Evolutionary conservation across 2,888 invertebrate genomes (phyloP).

Genomic region (Drosophila ezoana): DNA sequence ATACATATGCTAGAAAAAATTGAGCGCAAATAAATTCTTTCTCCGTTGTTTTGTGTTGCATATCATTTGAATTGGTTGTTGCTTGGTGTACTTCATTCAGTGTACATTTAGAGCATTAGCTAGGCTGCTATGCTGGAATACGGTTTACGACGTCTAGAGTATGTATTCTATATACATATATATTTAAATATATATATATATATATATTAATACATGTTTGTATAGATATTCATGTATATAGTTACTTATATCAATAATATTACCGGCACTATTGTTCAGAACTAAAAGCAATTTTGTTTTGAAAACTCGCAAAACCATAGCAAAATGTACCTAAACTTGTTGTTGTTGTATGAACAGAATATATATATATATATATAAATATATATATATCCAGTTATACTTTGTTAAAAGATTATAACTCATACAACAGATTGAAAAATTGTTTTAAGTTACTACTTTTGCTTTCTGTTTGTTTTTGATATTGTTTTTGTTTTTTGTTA

Average conservation of each 20-base stretch:
- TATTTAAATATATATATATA: conserved; percentile 43
- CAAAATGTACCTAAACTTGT: conserved; percentile 51
- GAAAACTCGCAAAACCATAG: conserved; percentile 30
- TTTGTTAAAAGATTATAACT: conserved; percentile 13
- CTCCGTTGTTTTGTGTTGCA: conserved; percentile 36
- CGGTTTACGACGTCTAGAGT: conserved; percentile 64
- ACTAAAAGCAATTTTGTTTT: conserved; percentile 68
- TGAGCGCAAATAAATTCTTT: conserved; percentile 45
- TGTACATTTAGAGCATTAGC: conserved; percentile 74
- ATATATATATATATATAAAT: too few relatives aligned
- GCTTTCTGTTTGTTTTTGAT: conserved; percentile 2
- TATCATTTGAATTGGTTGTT: conserved; percentile 30
- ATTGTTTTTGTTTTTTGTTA: conserved; percentile 20
- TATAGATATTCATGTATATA: conserved; percentile 41
- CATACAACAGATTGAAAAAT: conserved; percentile 10
- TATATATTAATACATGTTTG: conserved; percentile 38
- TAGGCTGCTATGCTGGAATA: conserved; percentile 68
- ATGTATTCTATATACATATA: conserved; percentile 53
- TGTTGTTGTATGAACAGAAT: conserved; percentile 45
- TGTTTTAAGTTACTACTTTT: conserved; percentile 8
- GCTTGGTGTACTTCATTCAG: conserved; percentile 53
- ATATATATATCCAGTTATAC: not conserved
- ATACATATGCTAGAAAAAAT: conserved; percentile 14
- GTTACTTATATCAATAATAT: conserved; percentile 79
- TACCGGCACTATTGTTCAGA: conserved; percentile 85